Base-by-base conservation (phyloP, 1,140 invertebrate species). In the Aradophagus sp. region DNA sequence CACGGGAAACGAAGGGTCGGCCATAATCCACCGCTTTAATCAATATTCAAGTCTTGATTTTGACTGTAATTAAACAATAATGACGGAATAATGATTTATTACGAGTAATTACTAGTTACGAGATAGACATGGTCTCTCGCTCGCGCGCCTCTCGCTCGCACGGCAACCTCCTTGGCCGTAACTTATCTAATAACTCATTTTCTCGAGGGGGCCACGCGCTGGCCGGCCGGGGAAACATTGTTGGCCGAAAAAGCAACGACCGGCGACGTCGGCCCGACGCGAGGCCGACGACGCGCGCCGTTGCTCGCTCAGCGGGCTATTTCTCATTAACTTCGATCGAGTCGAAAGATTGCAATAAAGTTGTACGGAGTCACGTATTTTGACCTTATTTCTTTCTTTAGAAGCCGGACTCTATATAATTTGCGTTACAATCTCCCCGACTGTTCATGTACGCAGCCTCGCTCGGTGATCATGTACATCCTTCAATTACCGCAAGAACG, bases 11-110 rank as follows among this genome's bases (percentile, higher is more conserved):
- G n/a, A n/a, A n/a, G n/a, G n/a, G n/a, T n/a, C n/a, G n/a, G n/a
- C n/a, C n/a, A n/a, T n/a, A n/a, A n/a, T n/a, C 38, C 48, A 27
- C 26, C 0, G 20, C 26, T 78, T 79, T 77, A 79, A 82, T 82
- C 72, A 81, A 81, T 83, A 83, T 82, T 82, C 79, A 77, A 80
- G 65, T 73, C 77, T 71, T 70, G 77, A 78, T 78, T 81, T 80
- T 80, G 67, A 82, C 79, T 80, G 77, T 77, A 82, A 82, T 83
- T 81, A 81, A 81, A 81, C 79, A 83, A 82, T 81, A 78, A 81
- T 77, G 77, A 77, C 45, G 75, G 70, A 77, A 80, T 80, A 74
- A 77, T 81, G 78, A 82, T 83, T 82, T 83, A 83, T 83, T 77
- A 74, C 77, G 58, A 68, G 59, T 82, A 82, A 81, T 83, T 82